Evolutionary conservation across 2,888 invertebrate genomes (phyloP).

Genomic region (Ephialtes manifestator): DNA sequence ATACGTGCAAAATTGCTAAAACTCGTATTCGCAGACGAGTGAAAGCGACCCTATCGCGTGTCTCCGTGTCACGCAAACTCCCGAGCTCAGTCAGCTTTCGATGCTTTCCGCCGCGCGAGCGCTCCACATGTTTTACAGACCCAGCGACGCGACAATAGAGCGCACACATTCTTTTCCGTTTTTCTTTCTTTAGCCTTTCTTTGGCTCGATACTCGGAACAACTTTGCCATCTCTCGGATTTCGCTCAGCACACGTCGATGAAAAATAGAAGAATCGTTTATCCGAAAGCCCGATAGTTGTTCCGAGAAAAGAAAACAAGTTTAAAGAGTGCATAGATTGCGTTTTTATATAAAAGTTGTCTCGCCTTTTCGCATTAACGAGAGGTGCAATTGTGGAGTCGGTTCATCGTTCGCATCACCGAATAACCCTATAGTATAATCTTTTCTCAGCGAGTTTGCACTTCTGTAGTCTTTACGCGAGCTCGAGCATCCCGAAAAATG

Average conservation of each 20-base stretch:
- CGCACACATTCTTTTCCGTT: constrained; percentile 1
- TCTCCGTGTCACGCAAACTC: constrained; percentile 59
- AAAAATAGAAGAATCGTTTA: constrained; percentile 26
- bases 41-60: constrained; percentile 44
- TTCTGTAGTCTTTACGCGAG: constrained; percentile 42
- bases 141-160: constrained; percentile 40
- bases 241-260: neutral
- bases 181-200: constrained; percentile 21
- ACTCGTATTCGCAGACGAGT: constrained; percentile 19
- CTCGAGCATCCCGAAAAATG: constrained; percentile 38
- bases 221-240: constrained; percentile 48
- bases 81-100: constrained; percentile 27
- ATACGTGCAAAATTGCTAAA: constrained; percentile 22
- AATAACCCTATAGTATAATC: constrained; percentile 25
- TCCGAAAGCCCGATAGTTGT: neutral
- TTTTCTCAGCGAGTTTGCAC: constrained; percentile 36
- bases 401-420: constrained; percentile 25
- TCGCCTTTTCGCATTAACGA: constrained; percentile 21
- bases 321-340: constrained; percentile 18
- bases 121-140: constrained; percentile 46
- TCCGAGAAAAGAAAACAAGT: neutral
- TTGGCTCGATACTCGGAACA: constrained; percentile 7
- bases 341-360: constrained; percentile 11
- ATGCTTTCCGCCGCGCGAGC: constrained; percentile 14
- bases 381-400: constrained; percentile 11